Base-by-base conservation (phyloP, 2,113 vertebrate genomes). In the Toxotes chatareus region DNA sequence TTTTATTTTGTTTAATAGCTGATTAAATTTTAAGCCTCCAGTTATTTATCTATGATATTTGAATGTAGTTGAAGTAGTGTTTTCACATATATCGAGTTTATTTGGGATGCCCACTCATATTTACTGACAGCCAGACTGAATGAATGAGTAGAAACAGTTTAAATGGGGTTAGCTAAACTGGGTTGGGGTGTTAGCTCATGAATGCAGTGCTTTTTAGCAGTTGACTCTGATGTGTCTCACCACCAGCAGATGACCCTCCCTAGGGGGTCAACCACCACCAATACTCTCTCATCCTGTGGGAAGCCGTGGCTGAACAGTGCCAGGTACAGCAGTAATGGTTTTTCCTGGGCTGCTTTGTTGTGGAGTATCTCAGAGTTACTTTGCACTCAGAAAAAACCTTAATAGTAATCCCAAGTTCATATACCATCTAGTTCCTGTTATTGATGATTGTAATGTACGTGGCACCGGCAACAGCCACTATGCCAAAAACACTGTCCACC, bases 401-500 rank as follows among this genome's bases (percentile, higher is more conserved):
- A 55, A 42, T 11, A 57, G 16, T 66, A 62, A 63, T 69, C 36
- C 21, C 3, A 65, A 42, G 47, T 38, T 76, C 21, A 21, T 51
- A 32, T 60, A 36, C 31, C 12, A 53, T 71, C 27, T n/a, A 17
- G 42, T 36, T 69, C 44, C 46, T 67, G 55, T 61, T 70, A 79
- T 72, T 0, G 62, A 79, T 38, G 23, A 44, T 51, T 61, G 27
- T 16, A 81, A 59, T 31, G 72, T 72, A 40, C 12, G 4, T 53
- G 17, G 19, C 57, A 23, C 21, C 5, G 23, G 47, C 36, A 76
- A 38, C 65, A 61, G 56, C 7, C 17, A 27, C 36, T 9, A 23
- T 23, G 46, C 7, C 44, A 17, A 46, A 85, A 86, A 67, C 36
- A 38, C 16, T 62, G 65, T 51, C 42, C n/a, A n/a, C 36, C 60